phyloP scores from a whole-genome alignment of 2,797 vertebrate species.

The Sitta carolinensis region DNA sequence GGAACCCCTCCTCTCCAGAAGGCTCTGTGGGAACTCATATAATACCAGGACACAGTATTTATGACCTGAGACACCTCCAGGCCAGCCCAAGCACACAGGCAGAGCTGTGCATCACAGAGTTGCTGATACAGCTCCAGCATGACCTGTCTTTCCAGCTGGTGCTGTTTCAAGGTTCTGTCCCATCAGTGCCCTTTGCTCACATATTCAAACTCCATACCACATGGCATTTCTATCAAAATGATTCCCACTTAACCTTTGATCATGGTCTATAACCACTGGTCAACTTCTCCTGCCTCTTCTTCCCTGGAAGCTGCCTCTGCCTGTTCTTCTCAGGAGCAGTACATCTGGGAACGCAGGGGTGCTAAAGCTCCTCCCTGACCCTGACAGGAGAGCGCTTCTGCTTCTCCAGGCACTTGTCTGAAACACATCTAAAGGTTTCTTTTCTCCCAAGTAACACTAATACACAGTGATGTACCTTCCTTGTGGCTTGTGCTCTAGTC shows the following conservation, averaged over 20 bases:
- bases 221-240: not conserved
- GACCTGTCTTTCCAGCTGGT: not conserved
- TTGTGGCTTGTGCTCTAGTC: not conserved
- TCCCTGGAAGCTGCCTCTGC: not conserved
- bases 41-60: accelerated
- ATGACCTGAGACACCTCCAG: not conserved
- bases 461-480: not conserved
- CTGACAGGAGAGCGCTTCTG: not conserved
- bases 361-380: not conserved
- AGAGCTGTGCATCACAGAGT: not conserved
- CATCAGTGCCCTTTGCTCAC: not conserved
- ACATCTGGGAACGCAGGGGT: not conserved
- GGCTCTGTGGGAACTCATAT: not conserved
- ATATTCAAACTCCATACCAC: not conserved
- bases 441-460: not conserved
- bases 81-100: not conserved
- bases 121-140: not conserved
- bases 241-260: not conserved
- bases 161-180: not conserved
- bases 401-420: not conserved
- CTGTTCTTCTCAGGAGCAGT: not conserved
- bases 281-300: not conserved
- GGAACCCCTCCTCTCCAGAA: not conserved
- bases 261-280: not conserved
- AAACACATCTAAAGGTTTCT: not conserved